Base-by-base conservation (phyloP, 64 coral and sea anemone species). In the Stichodactyla helianthus region DNA sequence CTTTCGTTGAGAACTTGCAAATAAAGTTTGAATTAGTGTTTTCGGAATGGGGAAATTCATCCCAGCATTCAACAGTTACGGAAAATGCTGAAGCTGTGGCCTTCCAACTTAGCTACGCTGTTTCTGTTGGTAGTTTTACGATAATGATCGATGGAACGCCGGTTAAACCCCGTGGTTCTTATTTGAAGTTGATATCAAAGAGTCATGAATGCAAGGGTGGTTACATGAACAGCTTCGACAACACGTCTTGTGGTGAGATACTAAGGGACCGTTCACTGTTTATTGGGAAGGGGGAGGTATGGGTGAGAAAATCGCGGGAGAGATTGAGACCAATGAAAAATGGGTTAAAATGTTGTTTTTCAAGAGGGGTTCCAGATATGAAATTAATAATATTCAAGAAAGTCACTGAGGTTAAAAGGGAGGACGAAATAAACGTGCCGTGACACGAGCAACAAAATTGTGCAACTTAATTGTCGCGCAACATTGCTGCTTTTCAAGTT, bases 51-150 rank as follows among this genome's bases (percentile, higher is more conserved):
- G 78, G 78, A 51, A 81, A 81, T 81, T 52, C 78, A 2, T 81
- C 78, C 10, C 52, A 81, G 15, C 50, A 51, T n/a, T 81, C 78
- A 0, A 81, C 78, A 52, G 78, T 81, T 8, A 81, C 51, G 4
- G 78, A 81, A 81, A 81, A 19, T 81, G 31, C 78, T 52, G 78
- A 81, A 81, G 78, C 78, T n/a, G 78, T 81, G 11, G 78, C 52
- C 10, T 81, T 81, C 15, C 78, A 81, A 52, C 50, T 81, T 2
- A 81, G 78, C 7, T 81, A 81, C 17, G 10, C 35, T 9, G 50
- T 81, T 51, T 52, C 78, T 10, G 14, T 81, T 20, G 78, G 78
- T 2, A 81, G 6, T 16, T 81, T 81, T 53, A 54, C 52, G 12
- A 5, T 81, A 6, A 18, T 52, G 8, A 22, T 81, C 17, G 78